A percentile compares a stretch with the other conserved stretches of the same genome.
phyloP scores from a whole-genome alignment of 2,797 vertebrate species.

The Acrocephalus scirpaceus region DNA sequence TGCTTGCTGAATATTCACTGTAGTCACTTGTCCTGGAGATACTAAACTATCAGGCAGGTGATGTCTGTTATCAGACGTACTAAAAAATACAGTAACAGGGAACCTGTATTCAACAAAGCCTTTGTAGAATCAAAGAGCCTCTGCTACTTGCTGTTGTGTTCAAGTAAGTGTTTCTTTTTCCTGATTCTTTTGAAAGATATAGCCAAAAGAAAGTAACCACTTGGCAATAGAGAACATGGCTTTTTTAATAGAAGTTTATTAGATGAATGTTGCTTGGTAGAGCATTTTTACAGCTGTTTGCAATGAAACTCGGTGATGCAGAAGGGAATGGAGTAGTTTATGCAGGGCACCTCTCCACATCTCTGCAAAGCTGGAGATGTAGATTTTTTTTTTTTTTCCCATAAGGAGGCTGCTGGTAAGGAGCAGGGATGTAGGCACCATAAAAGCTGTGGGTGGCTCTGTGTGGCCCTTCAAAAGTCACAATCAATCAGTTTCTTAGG shows the following conservation, averaged over 20 bases:
- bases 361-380: neutral
- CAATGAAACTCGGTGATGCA: fast-evolving
- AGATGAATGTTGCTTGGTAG: neutral
- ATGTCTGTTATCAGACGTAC: neutral
- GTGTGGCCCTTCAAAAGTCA: neutral
- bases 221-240: neutral
- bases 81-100: neutral
- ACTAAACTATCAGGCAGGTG: neutral
- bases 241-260: neutral
- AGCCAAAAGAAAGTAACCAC: neutral
- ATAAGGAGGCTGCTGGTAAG: neutral
- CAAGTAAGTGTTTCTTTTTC: neutral
- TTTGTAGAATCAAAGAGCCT: neutral
- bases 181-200: neutral
- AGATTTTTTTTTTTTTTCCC: neutral
- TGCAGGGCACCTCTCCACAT: neutral
- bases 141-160: neutral
- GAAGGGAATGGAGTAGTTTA: neutral
- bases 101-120: fast-evolving
- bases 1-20: neutral
- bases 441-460: neutral
- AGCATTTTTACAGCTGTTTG: neutral
- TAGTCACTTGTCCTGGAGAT: neutral
- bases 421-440: neutral
- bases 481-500: neutral